Percentiles rank a stretch among this genome's conserved stretches.
Evolutionary conservation across 2,797 vertebrate species (phyloP).

Genomic region (Artibeus jamaicensis): DNA sequence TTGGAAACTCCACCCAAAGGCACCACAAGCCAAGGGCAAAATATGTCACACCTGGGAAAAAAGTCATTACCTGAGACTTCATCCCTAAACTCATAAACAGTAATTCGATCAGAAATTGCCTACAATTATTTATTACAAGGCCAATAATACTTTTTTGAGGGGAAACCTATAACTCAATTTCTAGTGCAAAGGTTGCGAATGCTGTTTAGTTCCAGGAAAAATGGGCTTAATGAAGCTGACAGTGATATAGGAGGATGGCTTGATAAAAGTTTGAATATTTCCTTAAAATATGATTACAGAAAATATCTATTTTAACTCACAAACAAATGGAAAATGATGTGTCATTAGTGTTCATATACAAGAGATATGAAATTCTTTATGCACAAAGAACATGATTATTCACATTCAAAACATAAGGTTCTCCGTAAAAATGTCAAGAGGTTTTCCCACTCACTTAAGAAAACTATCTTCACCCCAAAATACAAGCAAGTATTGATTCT

Average conservation of each 20-base stretch:
- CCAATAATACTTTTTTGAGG: neutral
- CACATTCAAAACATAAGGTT: constrained; percentile 41
- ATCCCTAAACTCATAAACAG: constrained; percentile 13
- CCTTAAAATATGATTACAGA: constrained; percentile 13
- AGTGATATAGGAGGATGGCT: neutral
- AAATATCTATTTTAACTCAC: constrained; percentile 30
- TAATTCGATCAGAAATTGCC: neutral
- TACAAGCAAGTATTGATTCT: constrained; percentile 58
- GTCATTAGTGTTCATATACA: constrained; percentile 19
- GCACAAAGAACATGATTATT: constrained; percentile 52
- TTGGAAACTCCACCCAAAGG: neutral
- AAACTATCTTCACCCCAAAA: constrained; percentile 62
- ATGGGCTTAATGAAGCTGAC: neutral
- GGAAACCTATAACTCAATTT: constrained; percentile 17
- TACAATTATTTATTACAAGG: neutral
- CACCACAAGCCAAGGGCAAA: neutral
- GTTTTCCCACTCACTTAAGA: constrained; percentile 68
- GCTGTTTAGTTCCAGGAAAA: constrained; percentile 17
- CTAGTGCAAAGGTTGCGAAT: constrained; percentile 4
- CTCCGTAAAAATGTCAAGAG: constrained; percentile 74
- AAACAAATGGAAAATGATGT: constrained; percentile 33
- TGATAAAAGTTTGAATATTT: neutral
- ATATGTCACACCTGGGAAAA: neutral
- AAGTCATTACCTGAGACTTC: neutral
- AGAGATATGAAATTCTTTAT: constrained; percentile 34